A percentile compares a stretch with the other conserved stretches of the same genome.
Evolutionary conservation across 2,888 invertebrate species (phyloP).

Genomic region (Geotrupes spiniger): DNA sequence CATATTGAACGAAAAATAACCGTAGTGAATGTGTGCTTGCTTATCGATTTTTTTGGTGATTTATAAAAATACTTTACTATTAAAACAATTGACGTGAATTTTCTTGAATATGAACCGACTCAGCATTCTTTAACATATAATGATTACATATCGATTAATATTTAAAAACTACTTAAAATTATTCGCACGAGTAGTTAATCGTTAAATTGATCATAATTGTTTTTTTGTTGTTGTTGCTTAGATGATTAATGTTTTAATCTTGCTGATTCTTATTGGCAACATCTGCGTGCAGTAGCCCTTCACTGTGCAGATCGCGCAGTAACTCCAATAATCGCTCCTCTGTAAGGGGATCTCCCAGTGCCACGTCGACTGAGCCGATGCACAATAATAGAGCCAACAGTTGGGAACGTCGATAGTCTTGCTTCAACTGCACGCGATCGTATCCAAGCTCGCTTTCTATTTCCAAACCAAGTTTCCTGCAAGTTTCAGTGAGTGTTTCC

Average conservation of each 20-base stretch:
- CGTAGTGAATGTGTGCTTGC: no score
- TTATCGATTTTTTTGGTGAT: no score
- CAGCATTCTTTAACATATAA: no score
- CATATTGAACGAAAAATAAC: no score
- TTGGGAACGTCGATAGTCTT: constrained; percentile 64
- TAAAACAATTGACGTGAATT: no score
- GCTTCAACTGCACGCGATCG: constrained; percentile 53
- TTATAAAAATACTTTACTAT: no score
- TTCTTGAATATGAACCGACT: no score
- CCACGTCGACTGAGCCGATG: constrained; percentile 79
- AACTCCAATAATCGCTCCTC: constrained; percentile 73
- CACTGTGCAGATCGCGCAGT: constrained; percentile 68
- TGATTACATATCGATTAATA: no score
- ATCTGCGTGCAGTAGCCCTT: constrained; percentile 59
- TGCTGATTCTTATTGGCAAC: constrained; percentile 10
- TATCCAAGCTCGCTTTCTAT: constrained; percentile 58
- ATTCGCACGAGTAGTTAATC: no score
- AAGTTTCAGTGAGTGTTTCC: constrained; percentile 60
- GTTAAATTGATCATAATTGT: no score
- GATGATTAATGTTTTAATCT: constrained; percentile 6
- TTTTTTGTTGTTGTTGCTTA: no score
- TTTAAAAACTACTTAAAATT: no score
- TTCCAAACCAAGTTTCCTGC: constrained; percentile 62
- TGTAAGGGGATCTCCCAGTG: constrained; percentile 71
- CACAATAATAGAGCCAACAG: constrained; percentile 73